Percentiles rank a stretch among this genome's conserved stretches.
These are phyloP conservation scores for Botia almorhae DNA, from an alignment of 2,797 vertebrate genomes.

Conservation along the genomic window DNA sequence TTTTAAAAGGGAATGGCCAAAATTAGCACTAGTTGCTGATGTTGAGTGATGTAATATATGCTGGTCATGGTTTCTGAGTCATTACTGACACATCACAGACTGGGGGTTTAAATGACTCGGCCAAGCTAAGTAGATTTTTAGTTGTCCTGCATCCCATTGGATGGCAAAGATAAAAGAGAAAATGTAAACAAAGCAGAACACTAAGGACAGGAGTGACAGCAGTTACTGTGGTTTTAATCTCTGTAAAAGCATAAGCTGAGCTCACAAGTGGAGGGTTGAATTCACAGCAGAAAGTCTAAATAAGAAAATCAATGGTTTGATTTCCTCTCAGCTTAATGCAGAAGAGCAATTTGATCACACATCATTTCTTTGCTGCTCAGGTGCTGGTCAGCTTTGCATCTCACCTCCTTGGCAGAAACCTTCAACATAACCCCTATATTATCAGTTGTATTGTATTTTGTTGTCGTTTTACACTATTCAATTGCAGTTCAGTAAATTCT, in stretches of 20 bases:
- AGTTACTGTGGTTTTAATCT: background rate
- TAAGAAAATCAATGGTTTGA: background rate
- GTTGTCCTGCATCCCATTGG: background rate
- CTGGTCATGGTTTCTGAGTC: background rate
- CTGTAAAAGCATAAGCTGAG: background rate
- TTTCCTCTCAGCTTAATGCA: background rate
- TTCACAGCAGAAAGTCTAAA: background rate
- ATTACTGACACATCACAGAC: background rate
- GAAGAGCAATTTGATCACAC: slow-evolving; percentile 64
- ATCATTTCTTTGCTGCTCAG: slow-evolving; percentile 84
- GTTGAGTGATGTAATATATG: background rate
- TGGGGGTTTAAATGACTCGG: background rate
- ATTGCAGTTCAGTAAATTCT: no score
- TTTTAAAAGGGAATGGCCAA: no score
- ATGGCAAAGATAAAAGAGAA: background rate
- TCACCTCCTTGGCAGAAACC: background rate
- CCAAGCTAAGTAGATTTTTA: background rate
- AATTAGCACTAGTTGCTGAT: background rate
- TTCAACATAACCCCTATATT: no score
- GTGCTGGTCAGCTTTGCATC: background rate
- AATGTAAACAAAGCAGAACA: background rate
- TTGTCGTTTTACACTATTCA: no score
- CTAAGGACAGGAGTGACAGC: background rate
- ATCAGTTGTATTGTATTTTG: no score
- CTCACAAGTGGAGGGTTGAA: background rate